These are phyloP conservation scores for Polylopha cassiicola DNA, from an alignment of 2,888 invertebrate species.

Conservation along the genomic window DNA sequence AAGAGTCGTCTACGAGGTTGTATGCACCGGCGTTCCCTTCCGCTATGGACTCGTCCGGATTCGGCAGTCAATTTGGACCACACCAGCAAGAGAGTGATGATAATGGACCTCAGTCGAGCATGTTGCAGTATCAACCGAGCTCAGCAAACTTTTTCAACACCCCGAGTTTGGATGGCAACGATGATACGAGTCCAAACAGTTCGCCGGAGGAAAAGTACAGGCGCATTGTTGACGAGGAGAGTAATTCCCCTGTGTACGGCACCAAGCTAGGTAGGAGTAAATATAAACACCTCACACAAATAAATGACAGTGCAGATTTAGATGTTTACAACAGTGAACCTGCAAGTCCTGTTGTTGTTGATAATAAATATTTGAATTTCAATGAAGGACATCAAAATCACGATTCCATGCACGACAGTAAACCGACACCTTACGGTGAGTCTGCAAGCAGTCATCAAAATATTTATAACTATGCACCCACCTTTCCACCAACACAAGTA, in stretches of 20 bases:
- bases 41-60: slow-evolving; percentile 50
- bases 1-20: slow-evolving; percentile 52
- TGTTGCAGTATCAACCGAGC: slow-evolving; percentile 46
- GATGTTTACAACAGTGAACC: slow-evolving; percentile 39
- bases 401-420: slow-evolving; percentile 38
- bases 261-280: slow-evolving; percentile 51
- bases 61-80: slow-evolving; percentile 41
- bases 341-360: slow-evolving; percentile 37
- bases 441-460: slow-evolving; percentile 38
- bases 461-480: slow-evolving; percentile 34
- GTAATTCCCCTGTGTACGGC: slow-evolving; percentile 54
- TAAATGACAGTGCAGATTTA: slow-evolving; percentile 42
- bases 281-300: slow-evolving; percentile 38
- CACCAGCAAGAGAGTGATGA: slow-evolving; percentile 42
- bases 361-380: slow-evolving; percentile 38
- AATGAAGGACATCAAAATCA: too few relatives aligned
- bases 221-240: slow-evolving; percentile 35
- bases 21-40: slow-evolving; percentile 66
- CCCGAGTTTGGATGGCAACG: slow-evolving; percentile 39
- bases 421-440: slow-evolving; percentile 37
- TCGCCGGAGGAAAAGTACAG: slow-evolving; percentile 35
- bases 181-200: slow-evolving; percentile 38
- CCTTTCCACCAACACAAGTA: slow-evolving; percentile 35
- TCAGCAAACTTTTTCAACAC: slow-evolving; percentile 45
- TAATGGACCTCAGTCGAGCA: slow-evolving; percentile 41